Evolutionary conservation across 2,888 invertebrate species (phyloP).

Genomic region (Anoplius nigerrimus): DNA sequence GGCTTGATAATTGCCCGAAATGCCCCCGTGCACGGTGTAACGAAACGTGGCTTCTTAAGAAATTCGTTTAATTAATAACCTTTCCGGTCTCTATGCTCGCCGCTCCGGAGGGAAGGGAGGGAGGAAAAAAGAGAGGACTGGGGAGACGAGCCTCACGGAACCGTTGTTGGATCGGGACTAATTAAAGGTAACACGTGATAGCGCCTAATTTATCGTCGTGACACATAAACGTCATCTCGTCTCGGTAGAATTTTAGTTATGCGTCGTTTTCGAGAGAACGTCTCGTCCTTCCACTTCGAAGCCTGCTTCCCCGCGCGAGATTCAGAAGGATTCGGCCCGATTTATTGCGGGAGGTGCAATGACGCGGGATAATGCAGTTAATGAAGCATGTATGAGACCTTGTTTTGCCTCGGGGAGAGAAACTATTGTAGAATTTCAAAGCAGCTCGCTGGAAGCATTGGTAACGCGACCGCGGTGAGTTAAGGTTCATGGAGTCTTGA

Average conservation of each 20-base stretch:
- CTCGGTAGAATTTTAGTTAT: constrained; percentile 30
- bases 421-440: background rate
- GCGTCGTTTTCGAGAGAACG: constrained; percentile 11
- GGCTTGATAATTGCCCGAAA: constrained; percentile 31
- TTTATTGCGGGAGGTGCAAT: constrained; percentile 45
- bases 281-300: constrained; percentile 25
- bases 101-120: constrained; percentile 18
- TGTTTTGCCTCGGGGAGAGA: constrained; percentile 32
- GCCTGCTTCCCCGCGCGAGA: constrained; percentile 28
- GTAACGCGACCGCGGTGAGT: no score
- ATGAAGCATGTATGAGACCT: constrained; percentile 47
- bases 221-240: constrained; percentile 47
- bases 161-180: constrained; percentile 38
- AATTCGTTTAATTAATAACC: constrained; percentile 37
- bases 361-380: constrained; percentile 54
- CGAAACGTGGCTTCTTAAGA: constrained; percentile 25
- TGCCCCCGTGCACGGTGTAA: constrained; percentile 21
- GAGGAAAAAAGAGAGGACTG: constrained; percentile 28
- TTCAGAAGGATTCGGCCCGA: constrained; percentile 43
- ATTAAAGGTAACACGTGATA: constrained; percentile 52
- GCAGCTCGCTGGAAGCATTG: no score
- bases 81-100: constrained; percentile 9
- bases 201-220: constrained; percentile 49
- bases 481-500: no score
- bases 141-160: constrained; percentile 12